phyloP scores from a whole-genome alignment of 2,888 invertebrate species.

The Thymelicus acteon region DNA sequence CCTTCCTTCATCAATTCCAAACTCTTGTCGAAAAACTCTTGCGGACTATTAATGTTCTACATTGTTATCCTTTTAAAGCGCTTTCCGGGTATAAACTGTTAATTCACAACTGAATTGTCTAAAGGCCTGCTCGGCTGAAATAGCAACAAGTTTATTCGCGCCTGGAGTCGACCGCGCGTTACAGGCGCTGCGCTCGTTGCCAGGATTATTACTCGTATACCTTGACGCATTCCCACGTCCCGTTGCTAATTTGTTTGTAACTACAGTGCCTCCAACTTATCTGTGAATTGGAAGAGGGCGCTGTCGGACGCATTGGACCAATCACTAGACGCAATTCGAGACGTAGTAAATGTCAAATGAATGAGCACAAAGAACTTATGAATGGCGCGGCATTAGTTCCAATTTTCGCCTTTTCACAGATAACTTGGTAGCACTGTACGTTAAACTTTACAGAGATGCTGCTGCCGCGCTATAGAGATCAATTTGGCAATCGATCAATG shows the following conservation, averaged over 20 bases:
- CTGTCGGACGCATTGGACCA: too few relatives aligned
- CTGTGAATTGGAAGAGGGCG: too few relatives aligned
- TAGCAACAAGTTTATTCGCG: constrained; percentile 29
- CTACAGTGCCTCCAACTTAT: too few relatives aligned
- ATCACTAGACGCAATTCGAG: too few relatives aligned
- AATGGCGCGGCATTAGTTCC: too few relatives aligned
- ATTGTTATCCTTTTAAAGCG: constrained; percentile 18
- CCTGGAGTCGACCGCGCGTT: background rate
- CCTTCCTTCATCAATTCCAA: constrained; percentile 22
- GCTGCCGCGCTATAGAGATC: too few relatives aligned
- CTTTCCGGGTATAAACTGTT: constrained; percentile 12
- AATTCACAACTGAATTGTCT: constrained; percentile 7
- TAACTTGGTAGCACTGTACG: too few relatives aligned
- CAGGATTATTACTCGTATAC: background rate
- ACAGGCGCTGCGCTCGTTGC: constrained; percentile 24
- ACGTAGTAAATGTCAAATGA: too few relatives aligned
- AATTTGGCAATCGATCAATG: too few relatives aligned
- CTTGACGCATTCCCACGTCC: background rate
- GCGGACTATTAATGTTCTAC: constrained; percentile 6
- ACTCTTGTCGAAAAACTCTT: constrained; percentile 12
- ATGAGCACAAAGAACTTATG: too few relatives aligned
- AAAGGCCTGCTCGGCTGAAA: constrained; percentile 18
- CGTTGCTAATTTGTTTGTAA: constrained; percentile 10
- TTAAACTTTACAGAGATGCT: too few relatives aligned
- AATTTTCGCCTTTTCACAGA: too few relatives aligned